Percentiles rank a stretch among this genome's conserved stretches.
Evolutionary conservation across 2,888 invertebrate species (phyloP).

Genomic region (Dendrolimus houi): DNA sequence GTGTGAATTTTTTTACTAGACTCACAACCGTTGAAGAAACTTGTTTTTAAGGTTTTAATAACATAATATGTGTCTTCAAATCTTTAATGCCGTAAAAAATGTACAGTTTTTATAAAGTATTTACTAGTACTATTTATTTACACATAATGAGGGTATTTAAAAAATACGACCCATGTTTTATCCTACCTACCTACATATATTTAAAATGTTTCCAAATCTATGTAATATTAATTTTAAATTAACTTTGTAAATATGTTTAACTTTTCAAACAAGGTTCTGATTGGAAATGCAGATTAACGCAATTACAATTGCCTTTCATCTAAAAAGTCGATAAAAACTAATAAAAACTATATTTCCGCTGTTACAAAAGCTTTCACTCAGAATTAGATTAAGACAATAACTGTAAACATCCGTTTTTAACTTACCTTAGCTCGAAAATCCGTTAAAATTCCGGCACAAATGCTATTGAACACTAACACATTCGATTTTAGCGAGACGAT

Average conservation of each 20-base stretch:
- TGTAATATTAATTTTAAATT: too few species aligned
- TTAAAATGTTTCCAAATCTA: too few species aligned
- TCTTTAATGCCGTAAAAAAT: too few species aligned
- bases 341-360: conserved; percentile 16
- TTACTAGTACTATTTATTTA: too few species aligned
- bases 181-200: too few species aligned
- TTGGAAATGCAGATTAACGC: background rate
- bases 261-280: background rate
- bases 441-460: conserved; percentile 71
- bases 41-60: background rate
- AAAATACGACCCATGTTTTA: too few species aligned
- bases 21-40: background rate
- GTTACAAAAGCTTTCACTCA: conserved; percentile 45
- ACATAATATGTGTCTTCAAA: too few species aligned
- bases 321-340: background rate
- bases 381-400: conserved; percentile 69
- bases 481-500: conserved; percentile 70
- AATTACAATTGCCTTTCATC: background rate
- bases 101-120: too few species aligned
- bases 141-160: too few species aligned
- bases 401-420: conserved; percentile 59
- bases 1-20: background rate
- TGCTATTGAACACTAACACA: conserved; percentile 64
- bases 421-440: conserved; percentile 71
- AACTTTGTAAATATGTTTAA: background rate